Base-by-base conservation (phyloP, 2,113 vertebrate genomes). In the Urocynchramus pylzowi region DNA sequence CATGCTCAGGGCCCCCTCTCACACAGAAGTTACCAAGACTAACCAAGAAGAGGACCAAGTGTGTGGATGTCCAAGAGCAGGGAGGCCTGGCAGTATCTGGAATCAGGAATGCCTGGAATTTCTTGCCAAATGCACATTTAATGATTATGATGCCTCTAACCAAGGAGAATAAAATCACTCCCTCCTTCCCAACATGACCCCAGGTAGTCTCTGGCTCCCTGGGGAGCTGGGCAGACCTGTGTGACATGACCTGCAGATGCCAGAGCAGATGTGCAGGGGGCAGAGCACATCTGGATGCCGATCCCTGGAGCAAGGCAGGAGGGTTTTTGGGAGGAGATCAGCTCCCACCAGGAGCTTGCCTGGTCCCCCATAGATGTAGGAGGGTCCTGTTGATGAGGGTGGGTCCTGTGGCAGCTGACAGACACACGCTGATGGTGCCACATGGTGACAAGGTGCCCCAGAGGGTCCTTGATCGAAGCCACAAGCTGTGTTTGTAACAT, bases 281-380 rank as follows among this genome's bases (percentile, higher is more conserved):
- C 9, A 7, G 26, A 56, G 70, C 52, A 61, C 65, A 77, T 54
- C 64, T 53, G 59, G 69, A 21, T 33, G 6, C 39, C 2, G 2
- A 26, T 33, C 80, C 42, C 49, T 6, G 50, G 61, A 71, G 47
- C 30, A 21, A 26, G 50, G 30, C 39, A 65, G 59, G 26, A 76
- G 28, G 21, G 23, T 49, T 17, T 54, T 79, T 44, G 65, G 18
- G 44, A 6, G 4, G 37, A 49, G 42, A 6, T 24, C 41, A 76
- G 33, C 21, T 65, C 78, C 11, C 52, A 41, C 4, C 47, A 44
- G 59, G 31, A 52, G 14, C 56, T 30, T 17, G 11, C 33, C 67
- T 1, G 2, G 20, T 61, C 16, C 30, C 30, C 39, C 19, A 5
- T 0, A 49, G 27, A 5, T 0, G 0, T n/a, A n/a, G n/a, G n/a